Conservation (phyloP, 2,113 vertebrate species). For the Seriola aureovittata region DNA sequence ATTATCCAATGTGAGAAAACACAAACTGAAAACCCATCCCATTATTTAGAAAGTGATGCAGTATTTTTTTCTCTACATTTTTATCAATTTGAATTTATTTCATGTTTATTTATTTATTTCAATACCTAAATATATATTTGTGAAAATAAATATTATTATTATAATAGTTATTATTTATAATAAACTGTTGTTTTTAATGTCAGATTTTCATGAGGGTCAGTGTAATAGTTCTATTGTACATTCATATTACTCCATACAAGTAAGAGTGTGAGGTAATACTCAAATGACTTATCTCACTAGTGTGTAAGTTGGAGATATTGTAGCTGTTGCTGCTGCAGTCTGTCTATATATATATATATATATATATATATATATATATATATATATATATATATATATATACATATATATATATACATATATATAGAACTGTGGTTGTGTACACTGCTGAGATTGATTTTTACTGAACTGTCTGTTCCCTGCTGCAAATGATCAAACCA, state of each 20-base stretch:
- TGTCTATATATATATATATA: background rate
- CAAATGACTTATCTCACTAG: too few species aligned
- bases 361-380: too few species aligned
- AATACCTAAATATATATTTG: too few species aligned
- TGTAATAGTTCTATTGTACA: background rate
- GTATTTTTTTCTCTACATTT: background rate
- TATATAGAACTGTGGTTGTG: background rate
- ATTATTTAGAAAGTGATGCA: background rate
- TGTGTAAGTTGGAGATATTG: too few species aligned
- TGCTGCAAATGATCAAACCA: background rate
- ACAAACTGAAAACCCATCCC: too few species aligned
- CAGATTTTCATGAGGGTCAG: background rate
- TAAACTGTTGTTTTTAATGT: background rate
- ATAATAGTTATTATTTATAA: background rate
- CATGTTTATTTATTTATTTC: background rate
- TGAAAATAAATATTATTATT: background rate
- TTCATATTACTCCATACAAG: background rate
- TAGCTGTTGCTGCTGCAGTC: background rate
- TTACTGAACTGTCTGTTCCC: background rate
- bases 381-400: too few species aligned
- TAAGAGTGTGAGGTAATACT: background rate
- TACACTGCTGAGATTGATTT: too few species aligned
- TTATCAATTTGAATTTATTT: background rate
- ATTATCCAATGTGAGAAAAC: background rate
- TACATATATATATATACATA: too few species aligned